Evolutionary conservation across 1,140 invertebrate species (phyloP).

Genomic region (Contarinia nasturtii): DNA sequence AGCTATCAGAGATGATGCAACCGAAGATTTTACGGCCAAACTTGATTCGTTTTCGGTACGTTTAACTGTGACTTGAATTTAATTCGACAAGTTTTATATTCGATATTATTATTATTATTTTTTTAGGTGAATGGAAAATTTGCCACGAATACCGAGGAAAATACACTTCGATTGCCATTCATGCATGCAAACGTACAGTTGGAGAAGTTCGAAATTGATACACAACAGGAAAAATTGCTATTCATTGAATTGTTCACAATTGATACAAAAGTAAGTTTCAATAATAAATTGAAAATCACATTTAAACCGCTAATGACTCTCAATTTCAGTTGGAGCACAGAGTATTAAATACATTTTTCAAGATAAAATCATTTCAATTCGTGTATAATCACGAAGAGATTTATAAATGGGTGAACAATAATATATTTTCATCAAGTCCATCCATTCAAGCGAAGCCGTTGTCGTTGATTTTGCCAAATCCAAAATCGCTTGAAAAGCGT

Average conservation of each 20-base stretch:
- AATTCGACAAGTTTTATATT: not conserved
- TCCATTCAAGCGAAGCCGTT: not conserved
- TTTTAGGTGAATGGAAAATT: slow-evolving; percentile 19
- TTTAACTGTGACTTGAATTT: not conserved
- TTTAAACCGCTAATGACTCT: too few relatives aligned
- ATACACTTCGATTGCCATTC: slow-evolving; percentile 26
- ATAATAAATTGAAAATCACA: not conserved
- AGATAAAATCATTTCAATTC: slow-evolving; percentile 43
- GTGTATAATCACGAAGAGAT: slow-evolving; percentile 48
- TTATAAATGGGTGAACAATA: slow-evolving; percentile 31
- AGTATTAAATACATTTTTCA: slow-evolving; percentile 41
- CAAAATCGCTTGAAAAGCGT: slow-evolving; percentile 3
- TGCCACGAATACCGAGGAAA: slow-evolving; percentile 17
- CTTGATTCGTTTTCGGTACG: slow-evolving; percentile 24
- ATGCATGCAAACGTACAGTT: slow-evolving; percentile 42
- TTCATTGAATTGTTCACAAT: slow-evolving; percentile 44
- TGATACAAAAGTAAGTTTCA: slow-evolving; percentile 43
- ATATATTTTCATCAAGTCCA: slow-evolving; percentile 17
- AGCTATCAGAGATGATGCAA: slow-evolving; percentile 39
- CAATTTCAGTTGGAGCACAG: slow-evolving; percentile 39
- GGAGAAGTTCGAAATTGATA: slow-evolving; percentile 39
- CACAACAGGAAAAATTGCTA: slow-evolving; percentile 37
- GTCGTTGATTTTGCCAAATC: not conserved
- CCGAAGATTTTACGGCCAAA: slow-evolving; percentile 32
- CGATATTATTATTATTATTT: not conserved